Conservation (phyloP, 1,140 invertebrate genomes). For the Orchesella cincta region DNA sequence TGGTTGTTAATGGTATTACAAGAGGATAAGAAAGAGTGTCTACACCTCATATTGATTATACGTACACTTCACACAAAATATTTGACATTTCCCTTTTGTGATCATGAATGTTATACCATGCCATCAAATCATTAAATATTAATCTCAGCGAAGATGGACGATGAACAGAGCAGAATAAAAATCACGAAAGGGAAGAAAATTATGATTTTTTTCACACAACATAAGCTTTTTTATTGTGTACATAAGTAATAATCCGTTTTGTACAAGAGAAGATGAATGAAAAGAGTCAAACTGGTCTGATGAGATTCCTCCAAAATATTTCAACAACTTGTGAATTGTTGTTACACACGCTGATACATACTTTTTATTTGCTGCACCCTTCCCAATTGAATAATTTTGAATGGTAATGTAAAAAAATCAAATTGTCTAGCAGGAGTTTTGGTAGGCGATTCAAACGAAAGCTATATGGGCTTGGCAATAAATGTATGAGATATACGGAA, state of each 20-base stretch:
- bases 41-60: too few relatives aligned
- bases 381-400: background rate
- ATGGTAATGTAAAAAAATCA: background rate
- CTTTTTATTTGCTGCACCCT: background rate
- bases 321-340: constrained; percentile 3
- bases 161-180: too few relatives aligned
- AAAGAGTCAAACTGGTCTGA: constrained; percentile 12
- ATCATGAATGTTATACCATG: too few relatives aligned
- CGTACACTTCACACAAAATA: too few relatives aligned
- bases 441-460: too few relatives aligned
- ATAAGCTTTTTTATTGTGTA: background rate
- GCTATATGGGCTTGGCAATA: constrained; percentile 21
- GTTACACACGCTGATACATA: background rate
- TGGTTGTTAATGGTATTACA: background rate
- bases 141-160: too few relatives aligned
- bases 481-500: too few relatives aligned
- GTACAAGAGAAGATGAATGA: background rate
- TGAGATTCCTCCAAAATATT: constrained; percentile 11
- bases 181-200: background rate
- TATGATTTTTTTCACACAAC: constrained; percentile 10
- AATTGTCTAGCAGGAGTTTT: too few relatives aligned
- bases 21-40: too few relatives aligned
- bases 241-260: background rate
- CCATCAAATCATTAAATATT: too few relatives aligned
- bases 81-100: too few relatives aligned